Conservation (phyloP, 2,888 invertebrate genomes). For the Euplexia lucipara region DNA sequence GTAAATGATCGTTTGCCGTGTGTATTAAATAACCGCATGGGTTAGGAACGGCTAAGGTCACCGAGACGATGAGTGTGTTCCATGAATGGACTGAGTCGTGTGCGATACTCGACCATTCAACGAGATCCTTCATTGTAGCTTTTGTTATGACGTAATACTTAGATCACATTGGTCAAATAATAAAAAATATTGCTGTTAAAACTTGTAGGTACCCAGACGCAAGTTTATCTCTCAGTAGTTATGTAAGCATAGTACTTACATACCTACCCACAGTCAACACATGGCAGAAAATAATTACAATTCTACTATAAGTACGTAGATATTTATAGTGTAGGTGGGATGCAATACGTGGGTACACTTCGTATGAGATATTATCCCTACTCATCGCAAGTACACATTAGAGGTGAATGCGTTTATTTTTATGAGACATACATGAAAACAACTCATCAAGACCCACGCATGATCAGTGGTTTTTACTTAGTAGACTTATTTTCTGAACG, state of each 20-base stretch:
- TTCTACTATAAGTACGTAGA: slow-evolving; percentile 28
- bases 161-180: slow-evolving; percentile 70
- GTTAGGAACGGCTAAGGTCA: slow-evolving; percentile 77
- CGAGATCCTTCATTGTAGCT: slow-evolving; percentile 80
- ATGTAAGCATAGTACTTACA: slow-evolving; percentile 58
- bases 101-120: slow-evolving; percentile 79
- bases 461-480: slow-evolving; percentile 7
- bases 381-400: slow-evolving; percentile 22
- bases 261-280: slow-evolving; percentile 47
- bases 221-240: slow-evolving; percentile 64
- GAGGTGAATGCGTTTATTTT: slow-evolving; percentile 21
- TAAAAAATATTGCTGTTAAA: slow-evolving; percentile 67
- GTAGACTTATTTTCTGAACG: not conserved
- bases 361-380: slow-evolving; percentile 25
- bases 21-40: slow-evolving; percentile 74
- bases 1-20: slow-evolving; percentile 54
- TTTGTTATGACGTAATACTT: slow-evolving; percentile 78
- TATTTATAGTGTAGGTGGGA: slow-evolving; percentile 39
- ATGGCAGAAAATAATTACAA: slow-evolving; percentile 51
- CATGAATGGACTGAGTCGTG: slow-evolving; percentile 81
- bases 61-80: slow-evolving; percentile 73
- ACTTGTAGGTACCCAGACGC: slow-evolving; percentile 52
- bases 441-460: not conserved
- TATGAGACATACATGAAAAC: slow-evolving; percentile 34
- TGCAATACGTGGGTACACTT: slow-evolving; percentile 34